phyloP scores from a whole-genome alignment of 2,888 invertebrate genomes.

The Diaperis boleti region DNA sequence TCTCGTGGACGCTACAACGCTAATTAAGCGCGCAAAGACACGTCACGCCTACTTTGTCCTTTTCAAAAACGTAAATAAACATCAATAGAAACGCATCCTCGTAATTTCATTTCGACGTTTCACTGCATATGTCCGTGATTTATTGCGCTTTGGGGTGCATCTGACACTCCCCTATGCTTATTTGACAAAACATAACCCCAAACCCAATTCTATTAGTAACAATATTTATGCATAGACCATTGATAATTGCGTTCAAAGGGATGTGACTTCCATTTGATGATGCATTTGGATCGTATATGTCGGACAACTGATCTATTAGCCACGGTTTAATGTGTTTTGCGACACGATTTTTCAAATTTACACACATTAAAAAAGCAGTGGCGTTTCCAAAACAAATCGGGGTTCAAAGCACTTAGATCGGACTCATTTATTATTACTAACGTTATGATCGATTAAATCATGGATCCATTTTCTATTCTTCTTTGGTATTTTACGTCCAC shows the following conservation, averaged over 20 bases:
- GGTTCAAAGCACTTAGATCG: no score
- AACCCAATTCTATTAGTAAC: slow-evolving; percentile 59
- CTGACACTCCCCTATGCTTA: slow-evolving; percentile 60
- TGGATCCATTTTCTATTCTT: no score
- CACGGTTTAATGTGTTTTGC: slow-evolving; percentile 38
- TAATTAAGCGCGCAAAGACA: slow-evolving; percentile 25
- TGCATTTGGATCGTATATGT: slow-evolving; percentile 36
- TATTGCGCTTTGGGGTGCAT: slow-evolving; percentile 55
- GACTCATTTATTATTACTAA: no score
- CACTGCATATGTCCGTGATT: slow-evolving; percentile 51
- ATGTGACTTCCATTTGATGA: slow-evolving; percentile 45
- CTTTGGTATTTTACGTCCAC: no score
- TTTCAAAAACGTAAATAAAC: slow-evolving; percentile 26
- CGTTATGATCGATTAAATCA: no score
- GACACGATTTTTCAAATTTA: slow-evolving; percentile 38
- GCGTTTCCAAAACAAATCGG: no score
- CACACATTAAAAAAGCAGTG: background rate
- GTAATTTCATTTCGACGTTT: slow-evolving; percentile 41
- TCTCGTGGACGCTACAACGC: slow-evolving; percentile 11
- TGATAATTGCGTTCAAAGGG: slow-evolving; percentile 53
- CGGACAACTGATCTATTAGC: slow-evolving; percentile 40
- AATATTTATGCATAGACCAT: slow-evolving; percentile 59
- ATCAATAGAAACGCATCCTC: slow-evolving; percentile 10
- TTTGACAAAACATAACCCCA: slow-evolving; percentile 59
- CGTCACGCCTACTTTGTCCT: slow-evolving; percentile 13